A percentile compares a stretch with the other conserved stretches of the same genome.
Conservation (phyloP, 53 echinoderm and acorn worm genomes). For the Crossaster papposus region DNA sequence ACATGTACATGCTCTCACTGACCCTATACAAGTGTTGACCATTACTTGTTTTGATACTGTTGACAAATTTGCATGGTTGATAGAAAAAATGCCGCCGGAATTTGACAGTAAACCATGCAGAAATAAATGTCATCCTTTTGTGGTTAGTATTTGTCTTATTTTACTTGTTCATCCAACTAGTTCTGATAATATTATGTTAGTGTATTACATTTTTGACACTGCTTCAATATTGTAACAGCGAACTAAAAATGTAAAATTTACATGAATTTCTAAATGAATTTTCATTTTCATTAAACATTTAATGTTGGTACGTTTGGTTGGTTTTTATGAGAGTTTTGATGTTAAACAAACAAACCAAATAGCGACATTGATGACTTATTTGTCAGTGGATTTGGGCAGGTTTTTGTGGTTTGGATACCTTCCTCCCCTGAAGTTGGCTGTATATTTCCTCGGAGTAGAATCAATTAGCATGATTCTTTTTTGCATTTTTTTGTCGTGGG, state of each 20-base stretch:
- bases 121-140: background rate
- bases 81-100: background rate
- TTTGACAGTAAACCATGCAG: background rate
- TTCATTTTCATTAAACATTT: too few relatives aligned
- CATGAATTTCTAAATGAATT: too few relatives aligned
- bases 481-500: background rate
- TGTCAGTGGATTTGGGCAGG: background rate
- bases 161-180: background rate
- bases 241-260: background rate
- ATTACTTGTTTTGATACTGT: too few relatives aligned
- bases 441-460: constrained; percentile 39
- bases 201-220: background rate
- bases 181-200: background rate
- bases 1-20: background rate
- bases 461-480: background rate
- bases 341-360: background rate
- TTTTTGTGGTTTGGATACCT: background rate
- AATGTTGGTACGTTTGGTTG: background rate
- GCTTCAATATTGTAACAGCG: background rate
- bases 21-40: too few relatives aligned
- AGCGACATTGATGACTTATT: background rate
- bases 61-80: too few relatives aligned
- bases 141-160: background rate
- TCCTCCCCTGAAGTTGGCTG: constrained; percentile 28
- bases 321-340: background rate